phyloP scores from a whole-genome alignment of 1,140 invertebrate species.

The Neodiprion lecontei region DNA sequence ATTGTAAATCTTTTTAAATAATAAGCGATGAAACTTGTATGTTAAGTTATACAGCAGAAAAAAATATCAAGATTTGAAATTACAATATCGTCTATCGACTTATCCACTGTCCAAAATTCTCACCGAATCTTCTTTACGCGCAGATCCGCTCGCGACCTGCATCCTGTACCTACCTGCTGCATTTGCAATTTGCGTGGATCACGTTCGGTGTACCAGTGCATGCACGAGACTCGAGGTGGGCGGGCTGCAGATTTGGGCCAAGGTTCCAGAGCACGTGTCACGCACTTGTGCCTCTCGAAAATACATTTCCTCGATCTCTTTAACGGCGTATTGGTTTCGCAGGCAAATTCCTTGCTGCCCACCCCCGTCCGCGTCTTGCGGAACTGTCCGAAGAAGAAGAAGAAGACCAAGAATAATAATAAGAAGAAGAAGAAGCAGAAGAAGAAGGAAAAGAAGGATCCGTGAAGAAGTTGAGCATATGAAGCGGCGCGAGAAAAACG shows the following conservation, averaged over 20 bases:
- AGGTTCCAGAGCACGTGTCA: constrained; percentile 38
- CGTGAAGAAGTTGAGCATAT: constrained; percentile 21
- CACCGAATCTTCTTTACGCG: background rate
- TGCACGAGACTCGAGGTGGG: too few species aligned
- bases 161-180: too few species aligned
- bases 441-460: background rate
- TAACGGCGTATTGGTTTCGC: background rate
- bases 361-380: constrained; percentile 20
- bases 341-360: constrained; percentile 13
- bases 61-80: constrained; percentile 18
- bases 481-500: too few species aligned
- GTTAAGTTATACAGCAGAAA: constrained; percentile 33
- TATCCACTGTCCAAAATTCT: background rate
- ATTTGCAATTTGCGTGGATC: too few species aligned
- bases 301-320: constrained; percentile 24
- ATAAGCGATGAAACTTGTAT: constrained; percentile 46
- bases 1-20: constrained; percentile 40
- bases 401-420: too few species aligned
- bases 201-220: too few species aligned
- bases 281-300: constrained; percentile 27
- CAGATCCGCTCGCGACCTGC: background rate
- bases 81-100: background rate
- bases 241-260: constrained; percentile 37
- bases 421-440: too few species aligned
- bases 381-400: background rate